phyloP scores from a whole-genome alignment of 2,797 vertebrate species.

The Rhinogobio ventralis region DNA sequence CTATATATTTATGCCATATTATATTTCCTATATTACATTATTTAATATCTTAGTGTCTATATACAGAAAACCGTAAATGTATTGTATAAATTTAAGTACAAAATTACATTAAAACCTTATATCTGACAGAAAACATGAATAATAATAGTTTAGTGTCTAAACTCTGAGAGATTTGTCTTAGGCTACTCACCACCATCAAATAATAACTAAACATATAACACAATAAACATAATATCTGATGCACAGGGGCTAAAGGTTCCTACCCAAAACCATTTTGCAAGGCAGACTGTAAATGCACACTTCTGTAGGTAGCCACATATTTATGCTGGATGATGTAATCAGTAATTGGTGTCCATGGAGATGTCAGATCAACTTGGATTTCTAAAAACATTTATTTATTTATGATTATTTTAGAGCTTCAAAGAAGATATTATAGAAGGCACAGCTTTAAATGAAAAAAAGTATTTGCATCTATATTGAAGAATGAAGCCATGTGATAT shows the following conservation, averaged over 20 bases:
- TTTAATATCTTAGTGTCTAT: not conserved
- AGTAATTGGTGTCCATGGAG: constrained; percentile 41
- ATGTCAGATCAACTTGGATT: constrained; percentile 32
- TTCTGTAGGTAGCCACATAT: constrained; percentile 40
- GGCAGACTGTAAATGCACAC: constrained; percentile 42
- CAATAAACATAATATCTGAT: not conserved
- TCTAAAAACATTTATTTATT: not conserved
- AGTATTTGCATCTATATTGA: not conserved
- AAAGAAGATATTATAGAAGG: not conserved
- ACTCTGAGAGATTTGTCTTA: not conserved
- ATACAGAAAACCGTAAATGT: not conserved
- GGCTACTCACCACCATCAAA: not conserved
- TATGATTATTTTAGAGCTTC: not conserved
- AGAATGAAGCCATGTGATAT: not conserved
- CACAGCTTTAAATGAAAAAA: too few species aligned
- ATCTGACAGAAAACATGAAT: not conserved
- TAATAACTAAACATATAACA: not conserved
- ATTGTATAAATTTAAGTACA: not conserved
- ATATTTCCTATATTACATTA: not conserved
- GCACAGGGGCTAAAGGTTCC: not conserved
- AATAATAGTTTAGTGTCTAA: not conserved
- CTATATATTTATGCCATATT: not conserved
- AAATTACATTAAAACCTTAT: too few species aligned
- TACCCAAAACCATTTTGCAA: not conserved
- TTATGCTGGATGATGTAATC: constrained; percentile 46